Base-by-base conservation (phyloP, 2,888 invertebrate genomes). In the Drosophila vallismaia region DNA sequence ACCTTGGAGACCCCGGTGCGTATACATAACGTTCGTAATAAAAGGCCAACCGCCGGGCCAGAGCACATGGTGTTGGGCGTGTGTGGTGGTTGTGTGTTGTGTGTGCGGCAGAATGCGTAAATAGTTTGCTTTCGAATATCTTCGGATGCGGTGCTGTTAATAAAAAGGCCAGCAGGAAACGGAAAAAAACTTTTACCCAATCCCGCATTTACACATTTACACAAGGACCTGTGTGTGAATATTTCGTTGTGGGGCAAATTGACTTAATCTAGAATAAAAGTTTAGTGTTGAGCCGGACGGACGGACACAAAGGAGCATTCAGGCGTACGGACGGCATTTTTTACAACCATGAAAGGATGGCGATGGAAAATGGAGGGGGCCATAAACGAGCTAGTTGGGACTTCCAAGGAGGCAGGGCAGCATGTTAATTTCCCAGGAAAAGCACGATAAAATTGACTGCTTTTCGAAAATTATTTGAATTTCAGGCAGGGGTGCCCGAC, bases 341-440 rank as follows among this genome's bases (percentile, higher is more conserved):
- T 77, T 76, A 79, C 82, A 44, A 67, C 59, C 55, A 33, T 49
- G n/a, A 53, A 49, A 45, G 55, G 67, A 19, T 19, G 19, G 19
- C 19, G 2, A 19, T 19, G 19, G 19, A 19, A 19, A 19, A 19
- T 19, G 53, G 40, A 71, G 72, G 68, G 71, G 69, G 63, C 59
- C 59, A 74, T 33, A 36, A 36, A 73, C 75, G 74, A 84, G 75
- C 71, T 71, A 74, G 67, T 74, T 69, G 70, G 73, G 71, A 63
- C 50, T 62, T 52, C 52, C 71, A 51, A 14, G 56, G 53, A 36
- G 36, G n/a, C n/a, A n/a, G 6, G 71, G 77, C 72, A 67, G 80
- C 74, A 84, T 84, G 88, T 88, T 88, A 88, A 88, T 88, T 85
- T 85, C 84, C 83, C 88, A 83, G 88, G 88, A 88, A 88, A 86